Base-by-base conservation (phyloP, 2,888 invertebrate species). In the Yponomeuta malinellus region DNA sequence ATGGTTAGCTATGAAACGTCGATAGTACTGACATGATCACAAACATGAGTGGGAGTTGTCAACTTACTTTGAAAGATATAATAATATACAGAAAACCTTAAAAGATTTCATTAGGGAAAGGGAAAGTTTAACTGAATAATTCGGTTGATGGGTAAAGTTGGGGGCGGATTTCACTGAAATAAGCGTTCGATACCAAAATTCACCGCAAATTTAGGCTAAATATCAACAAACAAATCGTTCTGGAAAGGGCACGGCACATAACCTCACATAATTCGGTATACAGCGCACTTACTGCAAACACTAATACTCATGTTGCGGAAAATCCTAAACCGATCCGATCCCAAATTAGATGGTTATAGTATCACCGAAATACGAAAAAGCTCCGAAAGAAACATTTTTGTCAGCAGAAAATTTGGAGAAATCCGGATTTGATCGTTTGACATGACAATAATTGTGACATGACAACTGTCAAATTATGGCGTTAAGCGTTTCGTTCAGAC, bases 211-310 rank as follows among this genome's bases (percentile, higher is more conserved):
- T 31, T 29, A 31, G 10, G 65, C 68, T 12, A 68, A 43, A 48
- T 68, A 68, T 10, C 37, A 15, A 68, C 68, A 68, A 65, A 68
- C 6, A 43, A 68, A 65, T 29, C 10, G 65, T 31, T 31, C 65
- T 29, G 33, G 48, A 68, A 68, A 10, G 43, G 68, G 68, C 68
- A 68, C 43, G 48, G 67, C 23, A 68, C 52, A 68, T 68, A 68
- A 68, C 68, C 68, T 68, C 23, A 52, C 68, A 31, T 23, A 68
- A 52, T n/a, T 68, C 12, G 31, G 68, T 10, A 52, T 10, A 33
- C 10, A 52, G 52, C 31, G 10, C 23, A 68, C 68, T 68, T 68
- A 68, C 68, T 1, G 48, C 9, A 31, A 10, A 29, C n/a, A 52
- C 23, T 29, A 52, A 37, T 29, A 29, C 52, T 48, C 68, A 68